phyloP scores from a whole-genome alignment of 2,888 invertebrate species.

The Thumatha senex region DNA sequence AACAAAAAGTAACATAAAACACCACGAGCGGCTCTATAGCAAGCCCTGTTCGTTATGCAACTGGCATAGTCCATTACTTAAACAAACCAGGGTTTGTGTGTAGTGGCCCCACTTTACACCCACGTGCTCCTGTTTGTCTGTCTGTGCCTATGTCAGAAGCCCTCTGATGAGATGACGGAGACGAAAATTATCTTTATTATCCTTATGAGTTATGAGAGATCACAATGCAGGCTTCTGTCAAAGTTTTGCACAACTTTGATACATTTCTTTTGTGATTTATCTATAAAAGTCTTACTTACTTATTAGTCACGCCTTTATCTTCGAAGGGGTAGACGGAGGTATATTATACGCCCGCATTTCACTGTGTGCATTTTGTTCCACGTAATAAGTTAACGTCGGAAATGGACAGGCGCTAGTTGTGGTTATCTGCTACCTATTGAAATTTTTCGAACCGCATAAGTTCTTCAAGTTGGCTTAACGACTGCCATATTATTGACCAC shows the following conservation, averaged over 20 bases:
- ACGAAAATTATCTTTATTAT: conserved; percentile 42
- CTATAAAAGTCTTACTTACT: too few species aligned
- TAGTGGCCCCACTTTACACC: conserved; percentile 72
- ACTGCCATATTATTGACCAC: too few species aligned
- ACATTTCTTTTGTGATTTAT: background rate
- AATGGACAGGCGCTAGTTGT: too few species aligned
- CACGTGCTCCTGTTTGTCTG: conserved; percentile 60
- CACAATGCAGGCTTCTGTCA: background rate
- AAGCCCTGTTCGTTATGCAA: conserved; percentile 38
- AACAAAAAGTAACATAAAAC: too few species aligned
- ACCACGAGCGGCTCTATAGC: conserved; percentile 40
- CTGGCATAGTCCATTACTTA: conserved; percentile 79
- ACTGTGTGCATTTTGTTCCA: too few species aligned
- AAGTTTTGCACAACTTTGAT: background rate
- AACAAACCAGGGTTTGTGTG: conserved; percentile 70
- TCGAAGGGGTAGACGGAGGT: too few species aligned
- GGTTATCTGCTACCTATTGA: too few species aligned
- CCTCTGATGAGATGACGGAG: conserved; percentile 22
- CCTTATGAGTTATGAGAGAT: conserved; percentile 15
- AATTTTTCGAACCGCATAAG: too few species aligned
- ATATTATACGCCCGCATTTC: too few species aligned
- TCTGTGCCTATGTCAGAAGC: conserved; percentile 37
- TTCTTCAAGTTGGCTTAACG: too few species aligned
- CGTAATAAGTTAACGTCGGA: too few species aligned
- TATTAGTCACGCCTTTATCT: too few species aligned